Evolutionary conservation across 2,797 vertebrate species (phyloP).

Genomic region (Silurus lanzhouensis): DNA sequence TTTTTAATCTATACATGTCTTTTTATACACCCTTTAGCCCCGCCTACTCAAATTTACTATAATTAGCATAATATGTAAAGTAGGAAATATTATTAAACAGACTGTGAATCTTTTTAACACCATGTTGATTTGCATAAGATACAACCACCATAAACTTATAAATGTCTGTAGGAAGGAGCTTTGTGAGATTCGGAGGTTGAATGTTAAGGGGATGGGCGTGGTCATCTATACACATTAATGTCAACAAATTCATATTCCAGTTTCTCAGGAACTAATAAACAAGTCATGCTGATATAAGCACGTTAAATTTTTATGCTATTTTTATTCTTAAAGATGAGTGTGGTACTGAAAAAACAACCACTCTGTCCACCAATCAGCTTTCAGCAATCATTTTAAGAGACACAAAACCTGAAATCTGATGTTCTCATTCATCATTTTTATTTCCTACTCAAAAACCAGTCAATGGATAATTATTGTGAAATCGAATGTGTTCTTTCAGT

Average conservation of each 20-base stretch:
- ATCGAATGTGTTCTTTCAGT: not conserved
- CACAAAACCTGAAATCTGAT: not conserved
- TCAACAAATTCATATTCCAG: not conserved
- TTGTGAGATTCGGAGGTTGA: not conserved
- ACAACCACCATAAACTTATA: no score
- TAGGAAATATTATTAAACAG: no score
- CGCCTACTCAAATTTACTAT: no score
- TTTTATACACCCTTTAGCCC: no score
- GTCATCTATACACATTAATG: not conserved
- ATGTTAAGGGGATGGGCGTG: not conserved
- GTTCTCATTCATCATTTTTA: not conserved
- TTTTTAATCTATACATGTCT: no score
- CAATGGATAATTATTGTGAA: not conserved
- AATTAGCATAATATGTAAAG: no score
- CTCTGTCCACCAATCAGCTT: not conserved
- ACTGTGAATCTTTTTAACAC: no score
- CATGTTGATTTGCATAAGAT: no score
- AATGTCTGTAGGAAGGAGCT: not conserved
- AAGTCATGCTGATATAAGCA: not conserved
- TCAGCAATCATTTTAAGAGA: not conserved
- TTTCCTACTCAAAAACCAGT: not conserved
- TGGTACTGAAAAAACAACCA: not conserved
- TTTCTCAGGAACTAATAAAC: not conserved
- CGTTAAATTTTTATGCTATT: no score
- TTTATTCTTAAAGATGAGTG: not conserved